Evolutionary conservation across 2,888 invertebrate genomes (phyloP).

Genomic region (Pseudococcus viburni): DNA sequence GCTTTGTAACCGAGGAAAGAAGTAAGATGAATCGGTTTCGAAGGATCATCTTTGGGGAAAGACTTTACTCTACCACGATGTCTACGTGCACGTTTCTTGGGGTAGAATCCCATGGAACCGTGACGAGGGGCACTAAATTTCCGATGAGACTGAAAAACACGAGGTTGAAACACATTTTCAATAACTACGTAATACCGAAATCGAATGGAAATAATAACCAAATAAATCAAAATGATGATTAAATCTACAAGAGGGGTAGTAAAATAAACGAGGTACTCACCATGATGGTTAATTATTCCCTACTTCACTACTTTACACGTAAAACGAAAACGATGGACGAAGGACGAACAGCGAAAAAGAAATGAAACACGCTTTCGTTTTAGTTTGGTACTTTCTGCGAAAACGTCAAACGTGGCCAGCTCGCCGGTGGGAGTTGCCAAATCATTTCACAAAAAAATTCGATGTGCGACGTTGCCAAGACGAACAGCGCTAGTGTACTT

Average conservation of each 20-base stretch:
- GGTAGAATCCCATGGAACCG: constrained; percentile 99
- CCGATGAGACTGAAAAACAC: constrained; percentile 88
- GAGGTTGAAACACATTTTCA: background rate
- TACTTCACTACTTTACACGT: background rate
- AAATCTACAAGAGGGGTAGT: background rate
- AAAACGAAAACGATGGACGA: background rate
- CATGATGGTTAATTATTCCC: background rate
- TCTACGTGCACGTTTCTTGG: constrained; percentile 95
- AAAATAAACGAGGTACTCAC: background rate
- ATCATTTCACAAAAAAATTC: too few species aligned
- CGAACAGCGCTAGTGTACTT: too few species aligned
- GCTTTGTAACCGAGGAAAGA: constrained; percentile 99
- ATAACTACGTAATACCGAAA: background rate
- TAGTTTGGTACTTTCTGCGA: too few species aligned
- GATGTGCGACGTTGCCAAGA: too few species aligned
- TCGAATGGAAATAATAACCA: background rate
- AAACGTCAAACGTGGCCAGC: too few species aligned
- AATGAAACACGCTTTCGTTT: too few species aligned
- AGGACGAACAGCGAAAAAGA: background rate
- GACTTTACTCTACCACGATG: constrained; percentile 99
- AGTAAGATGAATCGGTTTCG: constrained; percentile 97
- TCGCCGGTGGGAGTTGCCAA: too few species aligned
- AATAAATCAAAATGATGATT: background rate
- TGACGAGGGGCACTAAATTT: constrained; percentile 99
- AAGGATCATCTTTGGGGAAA: constrained; percentile 97